Evolutionary conservation across 2,113 vertebrate species (phyloP), one percentile per base, ranked within the genome.

Genomic region (Ellobius talpinus): DNA sequence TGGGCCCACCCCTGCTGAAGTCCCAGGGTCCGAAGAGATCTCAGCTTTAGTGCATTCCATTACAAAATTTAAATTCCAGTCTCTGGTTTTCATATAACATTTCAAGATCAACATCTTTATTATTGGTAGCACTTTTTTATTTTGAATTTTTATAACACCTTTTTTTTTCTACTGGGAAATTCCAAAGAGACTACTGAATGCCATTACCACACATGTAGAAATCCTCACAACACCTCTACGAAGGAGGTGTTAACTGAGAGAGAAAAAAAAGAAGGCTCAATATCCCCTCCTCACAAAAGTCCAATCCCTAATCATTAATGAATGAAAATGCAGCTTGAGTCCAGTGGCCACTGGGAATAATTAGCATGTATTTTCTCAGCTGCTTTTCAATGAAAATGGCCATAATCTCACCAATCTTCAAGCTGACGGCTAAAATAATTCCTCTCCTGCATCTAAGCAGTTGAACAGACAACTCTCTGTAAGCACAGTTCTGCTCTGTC

Each of bases 71-170:
- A 92, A 96, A 95, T 96, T 97, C 94, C 95, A 98, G 86, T 82
- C 89, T 95, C 89, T 93, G 96, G 94, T 87, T 97, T 98, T 95
- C 96, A 93, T 97, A 93, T 94, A 97, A 78, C 96, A 93, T 97
- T 97, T 96, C 97, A 98, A 98, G 85, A 96, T 97, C 97, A 97
- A 97, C 97, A 97, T 92, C 90, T 58, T 96, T 97, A 94, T 95
- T 97, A 97, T 84, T 72, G 86, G 92, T 87, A 96, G 47, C 52
- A 76, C 87, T 58, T 96, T 98, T 96, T 97, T 96, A 91, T 96
- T 97, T 94, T 96, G 89, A 94, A 96, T 92, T 96, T 98, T 96
- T 97, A 96, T 96, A 97, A 96, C 94, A 95, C 94, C 89, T 95
- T 96, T 93, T 86, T 84, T 85, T 85, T 66, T 66, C 63, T 91